These are phyloP conservation scores for Drosophila colorata DNA, from an alignment of 2,888 invertebrate genomes.

Conservation along the genomic window DNA sequence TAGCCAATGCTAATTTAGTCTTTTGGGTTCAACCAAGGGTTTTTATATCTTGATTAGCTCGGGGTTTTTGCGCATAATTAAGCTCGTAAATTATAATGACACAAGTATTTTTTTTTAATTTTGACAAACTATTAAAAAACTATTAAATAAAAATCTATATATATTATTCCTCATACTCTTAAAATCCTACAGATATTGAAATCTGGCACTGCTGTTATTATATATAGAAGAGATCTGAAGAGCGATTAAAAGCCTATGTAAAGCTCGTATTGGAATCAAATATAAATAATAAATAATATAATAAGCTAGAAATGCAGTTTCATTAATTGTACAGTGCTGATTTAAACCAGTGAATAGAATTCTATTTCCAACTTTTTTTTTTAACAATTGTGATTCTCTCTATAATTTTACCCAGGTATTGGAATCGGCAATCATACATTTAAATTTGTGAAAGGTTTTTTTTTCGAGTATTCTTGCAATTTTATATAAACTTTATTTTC, in stretches of 20 bases:
- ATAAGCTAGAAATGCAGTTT: not conserved
- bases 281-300: not conserved
- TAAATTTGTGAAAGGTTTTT: too few species aligned
- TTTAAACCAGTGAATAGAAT: too few species aligned
- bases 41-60: constrained; percentile 9
- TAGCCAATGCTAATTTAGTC: constrained; percentile 36
- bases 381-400: too few species aligned
- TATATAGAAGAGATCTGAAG: too few species aligned
- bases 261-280: not conserved
- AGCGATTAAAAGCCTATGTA: not conserved
- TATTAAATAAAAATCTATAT: too few species aligned
- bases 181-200: not conserved
- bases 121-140: not conserved
- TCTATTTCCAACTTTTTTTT: too few species aligned
- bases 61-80: not conserved
- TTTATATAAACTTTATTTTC: too few species aligned
- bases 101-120: not conserved
- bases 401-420: too few species aligned
- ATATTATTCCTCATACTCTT: not conserved
- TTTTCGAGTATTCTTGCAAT: too few species aligned
- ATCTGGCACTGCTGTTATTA: not conserved
- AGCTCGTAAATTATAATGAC: not conserved
- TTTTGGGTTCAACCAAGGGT: constrained; percentile 16
- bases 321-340: not conserved
- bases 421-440: too few species aligned